Conservation (phyloP, 2,113 vertebrate species). For the Serinus canaria region DNA sequence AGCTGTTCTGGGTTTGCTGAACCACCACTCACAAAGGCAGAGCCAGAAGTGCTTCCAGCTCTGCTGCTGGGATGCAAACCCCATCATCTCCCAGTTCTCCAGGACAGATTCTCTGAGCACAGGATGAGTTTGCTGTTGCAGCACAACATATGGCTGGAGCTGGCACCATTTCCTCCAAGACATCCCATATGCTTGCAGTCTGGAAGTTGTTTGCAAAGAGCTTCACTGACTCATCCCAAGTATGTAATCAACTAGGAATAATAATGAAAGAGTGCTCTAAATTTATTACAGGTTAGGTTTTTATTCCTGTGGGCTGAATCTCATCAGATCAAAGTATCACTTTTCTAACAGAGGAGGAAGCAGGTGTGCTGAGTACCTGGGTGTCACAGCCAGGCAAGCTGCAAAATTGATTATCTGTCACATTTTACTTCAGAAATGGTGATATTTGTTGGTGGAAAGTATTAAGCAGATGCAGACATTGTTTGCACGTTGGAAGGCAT, state of each 20-base stretch:
- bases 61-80: not conserved
- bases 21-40: not conserved
- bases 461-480: not conserved
- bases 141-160: not conserved
- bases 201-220: slow-evolving; percentile 6
- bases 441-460: not conserved
- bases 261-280: not conserved
- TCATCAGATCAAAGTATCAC: not conserved
- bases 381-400: not conserved
- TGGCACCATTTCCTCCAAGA: slow-evolving; percentile 29
- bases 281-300: not conserved
- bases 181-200: slow-evolving; percentile 15
- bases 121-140: not conserved
- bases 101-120: accelerated
- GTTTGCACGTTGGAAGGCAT: not conserved
- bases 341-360: not conserved
- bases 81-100: not conserved
- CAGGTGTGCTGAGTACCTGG: not conserved
- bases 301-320: not conserved
- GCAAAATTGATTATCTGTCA: not conserved
- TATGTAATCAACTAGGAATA: not conserved
- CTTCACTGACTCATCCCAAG: not conserved
- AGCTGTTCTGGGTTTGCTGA: not conserved
- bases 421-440: not conserved
- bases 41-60: not conserved